Evolutionary conservation across 1,140 invertebrate species (phyloP).

Genomic region (Drosophila virilis): DNA sequence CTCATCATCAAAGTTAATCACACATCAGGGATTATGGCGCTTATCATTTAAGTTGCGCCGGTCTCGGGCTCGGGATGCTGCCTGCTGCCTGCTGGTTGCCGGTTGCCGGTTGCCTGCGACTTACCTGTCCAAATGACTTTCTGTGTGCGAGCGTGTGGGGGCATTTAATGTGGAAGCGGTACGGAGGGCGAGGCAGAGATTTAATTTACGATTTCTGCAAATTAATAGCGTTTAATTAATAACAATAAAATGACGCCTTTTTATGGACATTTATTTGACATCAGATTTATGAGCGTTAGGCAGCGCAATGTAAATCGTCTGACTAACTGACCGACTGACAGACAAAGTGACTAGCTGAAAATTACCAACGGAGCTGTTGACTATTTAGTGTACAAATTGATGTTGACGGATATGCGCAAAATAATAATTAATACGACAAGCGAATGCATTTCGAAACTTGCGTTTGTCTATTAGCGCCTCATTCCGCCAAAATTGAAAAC

Average conservation of each 20-base stretch:
- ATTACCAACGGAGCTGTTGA: background rate
- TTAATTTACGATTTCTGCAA: conserved; percentile 83
- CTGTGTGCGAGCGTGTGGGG: conserved; percentile 38
- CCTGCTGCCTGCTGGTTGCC: background rate
- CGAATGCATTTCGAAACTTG: background rate
- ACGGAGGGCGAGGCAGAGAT: conserved; percentile 58
- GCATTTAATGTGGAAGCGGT: conserved; percentile 65
- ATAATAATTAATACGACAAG: background rate
- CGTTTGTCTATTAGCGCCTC: background rate
- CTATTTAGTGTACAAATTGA: conserved; percentile 5
- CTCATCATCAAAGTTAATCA: conserved; percentile 83
- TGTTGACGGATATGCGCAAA: conserved; percentile 1
- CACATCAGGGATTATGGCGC: conserved; percentile 83
- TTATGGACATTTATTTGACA: conserved; percentile 80
- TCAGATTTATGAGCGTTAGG: conserved; percentile 64
- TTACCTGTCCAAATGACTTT: conserved; percentile 71
- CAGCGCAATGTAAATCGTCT: background rate
- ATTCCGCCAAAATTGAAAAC: background rate
- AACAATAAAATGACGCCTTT: conserved; percentile 83
- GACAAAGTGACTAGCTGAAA: background rate
- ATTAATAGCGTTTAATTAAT: conserved; percentile 83
- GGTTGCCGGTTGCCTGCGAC: conserved; percentile 5
- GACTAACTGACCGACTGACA: conserved; percentile 3
- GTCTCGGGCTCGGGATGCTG: conserved; percentile 5
- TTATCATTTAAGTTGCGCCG: conserved; percentile 76